Base-by-base conservation (phyloP, 2,113 vertebrate genomes). In the Laterallus jamaicensis region DNA sequence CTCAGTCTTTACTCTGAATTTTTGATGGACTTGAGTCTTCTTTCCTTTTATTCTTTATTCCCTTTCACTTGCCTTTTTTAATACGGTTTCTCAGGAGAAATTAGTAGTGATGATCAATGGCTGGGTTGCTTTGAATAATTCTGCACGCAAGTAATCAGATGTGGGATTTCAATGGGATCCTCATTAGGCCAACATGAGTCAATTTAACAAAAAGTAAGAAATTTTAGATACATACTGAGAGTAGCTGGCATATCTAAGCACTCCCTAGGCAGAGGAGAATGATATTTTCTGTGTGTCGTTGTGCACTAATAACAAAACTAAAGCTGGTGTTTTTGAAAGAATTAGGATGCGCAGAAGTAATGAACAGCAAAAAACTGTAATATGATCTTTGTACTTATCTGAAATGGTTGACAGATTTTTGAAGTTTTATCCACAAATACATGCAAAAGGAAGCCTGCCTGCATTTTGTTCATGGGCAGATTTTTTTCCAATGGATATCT, bases 51-150 rank as follows among this genome's bases (percentile, higher is more conserved):
- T 85, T 82, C 40, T 52, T 89, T 44, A 62, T 28, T 82, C 29
- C 1, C 16, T 74, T 88, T 85, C 26, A 52, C 13, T 42, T 60
- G 6, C 4, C 5, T 68, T 86, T 83, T 68, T 76, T 68, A 12
- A 26, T 77, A 35, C 19, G 50, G 78, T 96, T 96, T 91, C 86
- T 92, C 95, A 31, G 52, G 37, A 77, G 66, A 88, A 96, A 86
- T 92, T 92, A 86, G 40, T 73, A 92, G 77, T 47, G 55, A 47
- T 42, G 68, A 91, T 95, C 68, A 89, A 32, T 78, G 52, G 26
- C 67, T 80, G 84, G 19, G 4, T 75, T 92, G n/a, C 59, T 93
- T 82, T 89, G 64, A 91, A 90, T 94, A 93, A 92, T 92, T 92
- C 39, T 76, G 29, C 17, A 31, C 62, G 12, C 13, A 84, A 63